Conservation (phyloP, 2,113 vertebrate genomes). For the Leucopternis melanops region DNA sequence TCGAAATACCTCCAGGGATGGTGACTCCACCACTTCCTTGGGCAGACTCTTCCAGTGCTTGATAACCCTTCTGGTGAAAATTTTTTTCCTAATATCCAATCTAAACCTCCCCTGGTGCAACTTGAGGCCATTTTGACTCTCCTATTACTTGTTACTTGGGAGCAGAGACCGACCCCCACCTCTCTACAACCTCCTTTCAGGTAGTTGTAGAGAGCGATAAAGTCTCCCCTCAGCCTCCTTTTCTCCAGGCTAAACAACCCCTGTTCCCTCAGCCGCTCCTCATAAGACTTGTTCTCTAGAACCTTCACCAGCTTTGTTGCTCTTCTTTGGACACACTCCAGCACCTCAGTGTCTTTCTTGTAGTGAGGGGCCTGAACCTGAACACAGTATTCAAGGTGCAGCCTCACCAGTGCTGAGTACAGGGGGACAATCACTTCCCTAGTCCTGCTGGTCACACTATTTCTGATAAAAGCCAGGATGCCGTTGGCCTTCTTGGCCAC, state of each 20-base stretch:
- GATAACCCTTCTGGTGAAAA: background rate
- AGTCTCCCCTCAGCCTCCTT: background rate
- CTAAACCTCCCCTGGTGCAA: background rate
- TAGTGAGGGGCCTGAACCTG: no score
- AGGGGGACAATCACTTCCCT: background rate
- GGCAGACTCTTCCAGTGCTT: background rate
- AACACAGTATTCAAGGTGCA: background rate
- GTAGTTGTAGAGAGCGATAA: background rate
- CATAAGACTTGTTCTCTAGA: background rate
- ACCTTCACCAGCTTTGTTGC: no score
- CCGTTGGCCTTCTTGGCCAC: background rate
- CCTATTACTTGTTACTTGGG: no score
- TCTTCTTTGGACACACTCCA: no score
- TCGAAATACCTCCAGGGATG: background rate
- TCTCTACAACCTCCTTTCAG: background rate
- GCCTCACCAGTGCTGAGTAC: background rate
- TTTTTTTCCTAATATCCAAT: background rate
- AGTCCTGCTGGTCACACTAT: background rate
- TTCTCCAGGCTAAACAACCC: background rate
- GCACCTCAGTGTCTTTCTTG: no score
- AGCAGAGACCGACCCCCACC: background rate
- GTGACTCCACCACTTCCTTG: background rate
- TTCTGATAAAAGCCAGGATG: background rate
- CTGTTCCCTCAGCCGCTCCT: background rate
- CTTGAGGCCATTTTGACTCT: background rate